Conservation (phyloP, 2,797 vertebrate species). For the Crenuchus spilurus region DNA sequence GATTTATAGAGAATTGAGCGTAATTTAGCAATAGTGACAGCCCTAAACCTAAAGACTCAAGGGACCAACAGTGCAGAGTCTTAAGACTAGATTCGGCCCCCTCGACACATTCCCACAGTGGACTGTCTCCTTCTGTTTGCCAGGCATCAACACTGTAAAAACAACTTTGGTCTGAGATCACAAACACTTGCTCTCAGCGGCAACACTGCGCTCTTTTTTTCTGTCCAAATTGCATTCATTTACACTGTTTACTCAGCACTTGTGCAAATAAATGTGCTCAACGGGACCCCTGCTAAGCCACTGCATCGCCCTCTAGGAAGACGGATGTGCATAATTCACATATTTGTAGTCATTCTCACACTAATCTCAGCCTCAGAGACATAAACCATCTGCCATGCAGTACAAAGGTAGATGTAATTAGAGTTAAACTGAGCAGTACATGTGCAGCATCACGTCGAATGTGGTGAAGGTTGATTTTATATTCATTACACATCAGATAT, state of each 20-base stretch:
- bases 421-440: too few relatives aligned
- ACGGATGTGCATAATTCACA: slow-evolving; percentile 24
- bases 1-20: too few relatives aligned
- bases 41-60: too few relatives aligned
- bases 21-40: neutral
- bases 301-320: neutral
- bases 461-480: too few relatives aligned
- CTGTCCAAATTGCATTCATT: slow-evolving; percentile 57
- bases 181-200: slow-evolving; percentile 59
- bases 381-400: too few relatives aligned
- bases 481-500: too few relatives aligned
- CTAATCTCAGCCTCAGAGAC: neutral
- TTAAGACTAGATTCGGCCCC: slow-evolving; percentile 40
- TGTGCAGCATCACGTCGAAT: too few relatives aligned
- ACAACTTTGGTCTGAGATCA: slow-evolving; percentile 65
- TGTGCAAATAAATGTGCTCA: slow-evolving; percentile 68
- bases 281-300: neutral
- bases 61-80: too few relatives aligned
- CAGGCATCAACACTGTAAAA: slow-evolving; percentile 64
- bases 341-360: slow-evolving; percentile 39
- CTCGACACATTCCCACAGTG: slow-evolving; percentile 39
- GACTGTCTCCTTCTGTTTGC: slow-evolving; percentile 56
- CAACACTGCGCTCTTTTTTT: slow-evolving; percentile 58
- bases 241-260: slow-evolving; percentile 68
- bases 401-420: too few relatives aligned